Percentiles rank a stretch among this genome's conserved stretches.
These are phyloP conservation scores for Varecia variegata DNA, from an alignment of 2,797 vertebrate species.

Conservation along the genomic window DNA sequence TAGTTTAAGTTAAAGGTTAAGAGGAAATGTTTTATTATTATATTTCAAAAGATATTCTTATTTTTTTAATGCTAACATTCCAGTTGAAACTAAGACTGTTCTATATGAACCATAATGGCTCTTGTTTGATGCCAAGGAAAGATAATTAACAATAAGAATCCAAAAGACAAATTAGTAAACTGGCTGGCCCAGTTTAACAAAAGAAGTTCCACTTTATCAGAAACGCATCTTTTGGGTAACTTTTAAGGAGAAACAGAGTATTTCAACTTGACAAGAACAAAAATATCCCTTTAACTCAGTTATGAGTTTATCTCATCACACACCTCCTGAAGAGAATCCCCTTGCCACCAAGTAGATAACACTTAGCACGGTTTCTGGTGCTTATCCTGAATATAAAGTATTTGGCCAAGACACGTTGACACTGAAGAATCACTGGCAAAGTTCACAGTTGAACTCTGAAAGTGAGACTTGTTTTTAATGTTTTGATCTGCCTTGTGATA, in stretches of 20 bases:
- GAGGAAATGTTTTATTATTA: neutral
- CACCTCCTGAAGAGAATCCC: neutral
- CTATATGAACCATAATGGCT: neutral
- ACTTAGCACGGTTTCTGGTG: neutral
- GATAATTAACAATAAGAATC: neutral
- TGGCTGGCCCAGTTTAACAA: neutral
- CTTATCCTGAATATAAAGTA: neutral
- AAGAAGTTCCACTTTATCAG: neutral
- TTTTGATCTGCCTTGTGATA: slow-evolving; percentile 2
- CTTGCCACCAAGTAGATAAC: neutral
- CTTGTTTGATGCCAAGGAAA: neutral
- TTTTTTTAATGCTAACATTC: slow-evolving; percentile 1
- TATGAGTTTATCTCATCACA: neutral
- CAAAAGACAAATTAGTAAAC: neutral
- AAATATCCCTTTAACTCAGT: neutral
- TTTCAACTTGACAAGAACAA: neutral
- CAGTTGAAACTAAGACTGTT: neutral
- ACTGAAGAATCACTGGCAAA: neutral
- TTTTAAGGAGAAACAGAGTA: slow-evolving; percentile 22
- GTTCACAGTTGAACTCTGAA: slow-evolving; percentile 1
- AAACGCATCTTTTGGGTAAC: neutral
- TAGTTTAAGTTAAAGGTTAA: neutral
- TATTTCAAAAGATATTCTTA: neutral
- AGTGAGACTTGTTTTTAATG: slow-evolving; percentile 49
- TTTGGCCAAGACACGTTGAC: neutral